Percentiles rank a stretch among this genome's conserved stretches.
These are phyloP conservation scores for Galbula dea DNA, from an alignment of 2,113 vertebrate genomes.

Conservation along the genomic window DNA sequence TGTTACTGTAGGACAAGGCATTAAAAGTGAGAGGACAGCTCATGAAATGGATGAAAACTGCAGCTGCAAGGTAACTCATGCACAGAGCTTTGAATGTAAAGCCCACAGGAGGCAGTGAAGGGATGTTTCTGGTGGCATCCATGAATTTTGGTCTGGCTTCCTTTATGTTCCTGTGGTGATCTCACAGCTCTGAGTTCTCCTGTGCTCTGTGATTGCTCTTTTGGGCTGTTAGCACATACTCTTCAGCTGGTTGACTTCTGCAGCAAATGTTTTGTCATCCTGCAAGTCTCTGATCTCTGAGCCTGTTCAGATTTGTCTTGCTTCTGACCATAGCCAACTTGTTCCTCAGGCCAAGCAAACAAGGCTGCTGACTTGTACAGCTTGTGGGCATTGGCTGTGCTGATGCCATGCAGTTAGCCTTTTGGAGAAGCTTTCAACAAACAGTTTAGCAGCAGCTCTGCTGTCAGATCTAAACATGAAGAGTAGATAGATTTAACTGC, in stretches of 20 bases:
- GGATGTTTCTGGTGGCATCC: background rate
- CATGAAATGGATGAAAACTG: background rate
- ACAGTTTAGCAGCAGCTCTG: background rate
- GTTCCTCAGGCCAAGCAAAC: background rate
- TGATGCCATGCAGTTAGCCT: background rate
- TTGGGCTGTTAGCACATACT: background rate
- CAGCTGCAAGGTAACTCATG: background rate
- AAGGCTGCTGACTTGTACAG: background rate
- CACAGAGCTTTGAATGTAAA: background rate
- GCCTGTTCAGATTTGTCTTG: background rate
- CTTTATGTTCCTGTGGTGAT: background rate
- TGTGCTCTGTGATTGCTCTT: background rate
- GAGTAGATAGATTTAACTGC: background rate
- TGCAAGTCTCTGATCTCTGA: background rate
- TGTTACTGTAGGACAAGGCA: background rate
- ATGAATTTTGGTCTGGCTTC: background rate
- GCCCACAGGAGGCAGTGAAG: background rate
- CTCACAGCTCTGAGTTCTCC: background rate
- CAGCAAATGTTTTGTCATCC: background rate
- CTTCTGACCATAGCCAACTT: background rate
- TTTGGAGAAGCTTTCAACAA: background rate
- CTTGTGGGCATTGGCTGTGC: background rate
- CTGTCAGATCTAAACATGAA: background rate
- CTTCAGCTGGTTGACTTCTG: background rate
- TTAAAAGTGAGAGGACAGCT: background rate